Conservation (phyloP, 1,140 invertebrate species). For the Drosophila hydei region DNA sequence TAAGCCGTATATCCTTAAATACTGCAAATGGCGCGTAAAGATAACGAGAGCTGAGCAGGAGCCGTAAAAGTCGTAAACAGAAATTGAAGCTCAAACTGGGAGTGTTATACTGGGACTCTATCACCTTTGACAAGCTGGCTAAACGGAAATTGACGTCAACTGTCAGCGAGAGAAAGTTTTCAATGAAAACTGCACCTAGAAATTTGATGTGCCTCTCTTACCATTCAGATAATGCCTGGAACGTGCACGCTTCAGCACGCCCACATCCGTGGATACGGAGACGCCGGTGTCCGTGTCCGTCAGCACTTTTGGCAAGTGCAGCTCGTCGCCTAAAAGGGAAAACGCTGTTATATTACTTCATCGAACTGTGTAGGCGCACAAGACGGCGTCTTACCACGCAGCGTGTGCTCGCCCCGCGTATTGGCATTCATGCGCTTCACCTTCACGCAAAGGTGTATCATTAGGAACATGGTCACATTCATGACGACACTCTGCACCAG, state of each 20-base stretch:
- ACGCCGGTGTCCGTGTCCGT: conserved; percentile 73
- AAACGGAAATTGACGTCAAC: conserved; percentile 57
- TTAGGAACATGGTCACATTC: conserved; percentile 97
- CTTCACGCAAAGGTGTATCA: conserved; percentile 97
- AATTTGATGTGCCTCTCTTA: conserved; percentile 25
- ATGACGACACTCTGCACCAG: conserved; percentile 98
- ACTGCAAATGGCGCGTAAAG: conserved; percentile 60
- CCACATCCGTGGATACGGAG: conserved; percentile 70
- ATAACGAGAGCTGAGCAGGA: conserved; percentile 37
- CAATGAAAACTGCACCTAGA: conserved; percentile 28
- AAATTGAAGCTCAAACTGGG: conserved; percentile 18
- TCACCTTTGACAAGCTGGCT: conserved; percentile 4
- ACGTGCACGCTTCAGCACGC: conserved; percentile 69
- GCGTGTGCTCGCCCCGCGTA: conserved; percentile 89
- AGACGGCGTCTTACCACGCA: conserved; percentile 90
- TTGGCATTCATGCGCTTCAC: conserved; percentile 93
- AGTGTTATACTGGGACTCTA: background rate
- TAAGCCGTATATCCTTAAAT: conserved; percentile 41
- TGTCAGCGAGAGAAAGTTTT: conserved; percentile 27
- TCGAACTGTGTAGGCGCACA: background rate
- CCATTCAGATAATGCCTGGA: conserved; percentile 83
- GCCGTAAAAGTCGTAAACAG: conserved; percentile 30
- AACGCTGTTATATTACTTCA: background rate
- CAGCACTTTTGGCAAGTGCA: conserved; percentile 80
- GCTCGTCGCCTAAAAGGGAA: conserved; percentile 67